These are phyloP conservation scores for Drosophila prolongata DNA, from an alignment of 2,888 invertebrate species.

Conservation along the genomic window DNA sequence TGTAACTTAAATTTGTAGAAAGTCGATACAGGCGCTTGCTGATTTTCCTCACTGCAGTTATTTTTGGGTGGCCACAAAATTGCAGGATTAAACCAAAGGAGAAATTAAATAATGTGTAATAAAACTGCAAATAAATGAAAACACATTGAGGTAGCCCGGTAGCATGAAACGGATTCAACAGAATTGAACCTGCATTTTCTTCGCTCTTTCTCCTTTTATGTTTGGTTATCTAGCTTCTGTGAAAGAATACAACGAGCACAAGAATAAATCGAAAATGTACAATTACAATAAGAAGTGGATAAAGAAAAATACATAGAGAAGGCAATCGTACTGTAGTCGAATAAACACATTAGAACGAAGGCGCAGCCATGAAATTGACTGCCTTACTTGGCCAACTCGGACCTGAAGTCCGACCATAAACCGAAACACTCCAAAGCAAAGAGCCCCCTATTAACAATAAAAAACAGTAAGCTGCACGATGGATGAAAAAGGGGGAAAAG, in stretches of 20 bases:
- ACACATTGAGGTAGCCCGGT: not conserved
- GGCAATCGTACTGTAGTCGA: constrained; percentile 52
- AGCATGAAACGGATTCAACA: constrained; percentile 60
- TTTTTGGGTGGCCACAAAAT: no score
- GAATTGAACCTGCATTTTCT: constrained; percentile 22
- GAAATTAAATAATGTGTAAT: no score
- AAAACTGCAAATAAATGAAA: no score
- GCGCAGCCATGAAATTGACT: constrained; percentile 74
- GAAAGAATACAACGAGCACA: constrained; percentile 66
- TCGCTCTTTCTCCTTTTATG: not conserved
- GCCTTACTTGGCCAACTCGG: constrained; percentile 69
- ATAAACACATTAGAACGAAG: constrained; percentile 71
- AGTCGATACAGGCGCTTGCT: no score
- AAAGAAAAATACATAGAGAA: constrained; percentile 23
- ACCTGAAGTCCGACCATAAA: constrained; percentile 31
- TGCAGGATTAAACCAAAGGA: no score
- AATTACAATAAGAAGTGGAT: constrained; percentile 47
- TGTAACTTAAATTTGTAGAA: no score
- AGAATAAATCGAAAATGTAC: constrained; percentile 68
- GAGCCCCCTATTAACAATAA: constrained; percentile 31
- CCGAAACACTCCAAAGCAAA: constrained; percentile 28
- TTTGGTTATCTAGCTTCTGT: constrained; percentile 46
- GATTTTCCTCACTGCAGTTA: no score
- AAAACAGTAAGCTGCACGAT: constrained; percentile 30
- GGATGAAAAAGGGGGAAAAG: constrained; percentile 22